These are phyloP conservation scores for Dromius quadrimaculatus DNA, from an alignment of 2,888 invertebrate genomes.

Conservation along the genomic window DNA sequence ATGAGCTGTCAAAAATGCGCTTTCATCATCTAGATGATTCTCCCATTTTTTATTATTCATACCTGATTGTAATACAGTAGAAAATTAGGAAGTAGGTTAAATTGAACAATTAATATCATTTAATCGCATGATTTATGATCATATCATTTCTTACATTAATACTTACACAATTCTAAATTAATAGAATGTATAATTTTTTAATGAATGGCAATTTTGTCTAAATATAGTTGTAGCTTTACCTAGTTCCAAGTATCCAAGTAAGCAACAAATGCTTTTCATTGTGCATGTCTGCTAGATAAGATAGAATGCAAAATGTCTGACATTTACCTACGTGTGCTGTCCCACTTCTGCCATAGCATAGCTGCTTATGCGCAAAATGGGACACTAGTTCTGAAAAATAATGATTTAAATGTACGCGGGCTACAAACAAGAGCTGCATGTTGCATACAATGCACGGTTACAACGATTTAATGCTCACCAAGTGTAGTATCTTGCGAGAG, in stretches of 20 bases:
- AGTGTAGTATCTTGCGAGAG: conserved; percentile 3
- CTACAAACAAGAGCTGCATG: background rate
- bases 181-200: too few relatives aligned
- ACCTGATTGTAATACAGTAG: too few relatives aligned
- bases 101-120: too few relatives aligned
- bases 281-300: background rate
- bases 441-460: background rate
- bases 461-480: background rate
- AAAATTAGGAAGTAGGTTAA: too few relatives aligned
- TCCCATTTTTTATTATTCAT: too few relatives aligned
- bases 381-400: conserved; percentile 7
- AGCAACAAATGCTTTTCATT: background rate
- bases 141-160: too few relatives aligned
- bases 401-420: conserved; percentile 12
- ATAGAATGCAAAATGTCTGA: conserved; percentile 2
- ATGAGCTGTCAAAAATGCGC: too few relatives aligned
- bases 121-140: too few relatives aligned
- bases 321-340: conserved; percentile 25
- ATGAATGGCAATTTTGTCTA: background rate
- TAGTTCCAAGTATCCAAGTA: too few relatives aligned
- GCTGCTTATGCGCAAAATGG: conserved; percentile 13
- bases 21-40: too few relatives aligned
- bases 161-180: too few relatives aligned
- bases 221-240: background rate
- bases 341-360: conserved; percentile 2